phyloP scores from a whole-genome alignment of 2,797 vertebrate genomes.

The Phrynocephalus guinanensis region DNA sequence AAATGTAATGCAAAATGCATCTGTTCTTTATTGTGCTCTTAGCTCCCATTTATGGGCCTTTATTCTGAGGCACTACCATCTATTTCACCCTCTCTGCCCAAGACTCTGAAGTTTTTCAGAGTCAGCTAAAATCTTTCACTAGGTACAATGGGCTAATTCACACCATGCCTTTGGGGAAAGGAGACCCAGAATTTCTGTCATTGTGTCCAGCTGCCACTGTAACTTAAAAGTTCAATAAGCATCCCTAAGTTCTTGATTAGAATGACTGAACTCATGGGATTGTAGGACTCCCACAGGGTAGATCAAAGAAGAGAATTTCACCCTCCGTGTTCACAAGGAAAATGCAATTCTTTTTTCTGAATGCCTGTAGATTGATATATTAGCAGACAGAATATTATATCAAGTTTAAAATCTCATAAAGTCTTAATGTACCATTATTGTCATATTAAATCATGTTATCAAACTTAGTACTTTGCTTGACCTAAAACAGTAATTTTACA shows the following conservation, averaged over 20 bases:
- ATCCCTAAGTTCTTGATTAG: slow-evolving; percentile 40
- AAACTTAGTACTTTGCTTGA: slow-evolving; percentile 7
- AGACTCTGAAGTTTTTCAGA: not conserved
- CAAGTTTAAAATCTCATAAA: slow-evolving; percentile 33
- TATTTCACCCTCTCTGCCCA: not conserved
- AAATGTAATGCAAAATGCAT: not conserved
- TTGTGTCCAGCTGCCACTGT: slow-evolving; percentile 10
- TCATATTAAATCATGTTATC: slow-evolving; percentile 24
- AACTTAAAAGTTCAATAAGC: slow-evolving; percentile 38
- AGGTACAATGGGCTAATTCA: not conserved
- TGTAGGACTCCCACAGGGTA: slow-evolving; percentile 21
- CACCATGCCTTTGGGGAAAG: not conserved
- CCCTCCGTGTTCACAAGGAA: slow-evolving; percentile 17
- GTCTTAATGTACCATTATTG: slow-evolving; percentile 22
- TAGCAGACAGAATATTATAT: slow-evolving; percentile 31
- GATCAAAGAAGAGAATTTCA: slow-evolving; percentile 39
- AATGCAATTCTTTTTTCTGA: slow-evolving; percentile 23
- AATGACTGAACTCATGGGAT: slow-evolving; percentile 39
- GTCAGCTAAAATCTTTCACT: slow-evolving; percentile 7
- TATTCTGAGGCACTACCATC: not conserved
- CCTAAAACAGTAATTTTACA: slow-evolving; percentile 27
- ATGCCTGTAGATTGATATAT: slow-evolving; percentile 27
- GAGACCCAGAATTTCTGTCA: slow-evolving; percentile 9
- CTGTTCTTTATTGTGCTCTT: not conserved
- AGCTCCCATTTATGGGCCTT: not conserved